Evolutionary conservation across 2,888 invertebrate species (phyloP).

Genomic region (Eristalis pertinax): DNA sequence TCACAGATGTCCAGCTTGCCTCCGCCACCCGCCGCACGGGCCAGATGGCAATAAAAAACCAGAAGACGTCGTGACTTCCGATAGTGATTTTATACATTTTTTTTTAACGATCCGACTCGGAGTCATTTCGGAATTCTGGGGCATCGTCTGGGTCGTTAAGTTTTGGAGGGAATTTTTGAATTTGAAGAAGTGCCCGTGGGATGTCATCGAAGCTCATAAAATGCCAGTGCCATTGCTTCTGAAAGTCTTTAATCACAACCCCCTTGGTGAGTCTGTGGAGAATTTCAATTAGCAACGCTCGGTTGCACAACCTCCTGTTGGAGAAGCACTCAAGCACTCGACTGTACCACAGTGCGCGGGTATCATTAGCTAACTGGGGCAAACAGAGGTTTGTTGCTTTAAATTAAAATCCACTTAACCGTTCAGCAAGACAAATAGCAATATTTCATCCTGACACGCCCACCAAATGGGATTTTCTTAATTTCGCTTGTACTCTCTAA

Average conservation of each 20-base stretch:
- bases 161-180: neutral
- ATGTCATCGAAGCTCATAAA: neutral
- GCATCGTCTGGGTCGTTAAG: neutral
- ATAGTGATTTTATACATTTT: slow-evolving; percentile 7
- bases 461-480: slow-evolving; percentile 9
- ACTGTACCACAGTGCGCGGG: neutral
- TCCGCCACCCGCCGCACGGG: neutral
- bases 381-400: slow-evolving; percentile 44
- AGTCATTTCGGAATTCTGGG: slow-evolving; percentile 1
- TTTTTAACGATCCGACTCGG: slow-evolving; percentile 8
- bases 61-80: slow-evolving; percentile 31
- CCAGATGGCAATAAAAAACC: slow-evolving; percentile 22
- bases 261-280: neutral
- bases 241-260: neutral
- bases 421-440: slow-evolving; percentile 58
- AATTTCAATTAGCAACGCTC: slow-evolving; percentile 14
- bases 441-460: slow-evolving; percentile 68
- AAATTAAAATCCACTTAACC: slow-evolving; percentile 66
- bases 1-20: neutral
- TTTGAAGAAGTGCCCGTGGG: neutral
- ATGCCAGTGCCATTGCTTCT: neutral
- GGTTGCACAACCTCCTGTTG: neutral
- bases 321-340: neutral
- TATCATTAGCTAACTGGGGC: slow-evolving; percentile 46
- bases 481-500: slow-evolving; percentile 12